Conservation (phyloP, 2,888 invertebrate species). For the Podotricha telesiphe region DNA sequence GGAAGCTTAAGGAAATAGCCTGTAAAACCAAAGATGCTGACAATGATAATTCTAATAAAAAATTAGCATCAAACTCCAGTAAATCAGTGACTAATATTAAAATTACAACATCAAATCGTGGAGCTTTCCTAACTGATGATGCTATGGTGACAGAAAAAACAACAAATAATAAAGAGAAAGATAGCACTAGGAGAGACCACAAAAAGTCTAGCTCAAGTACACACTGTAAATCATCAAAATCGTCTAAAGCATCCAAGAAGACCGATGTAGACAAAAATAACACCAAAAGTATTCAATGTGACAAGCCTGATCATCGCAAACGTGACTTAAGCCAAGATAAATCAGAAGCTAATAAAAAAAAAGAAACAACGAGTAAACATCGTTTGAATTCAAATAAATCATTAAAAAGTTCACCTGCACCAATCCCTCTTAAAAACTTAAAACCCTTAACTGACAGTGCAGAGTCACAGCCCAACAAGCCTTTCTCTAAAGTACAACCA, state of each 20-base stretch:
- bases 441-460: constrained; percentile 55
- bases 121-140: constrained; percentile 78
- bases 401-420: constrained; percentile 6
- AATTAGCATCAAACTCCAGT: constrained; percentile 29
- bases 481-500: constrained; percentile 66
- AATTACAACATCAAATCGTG: constrained; percentile 79
- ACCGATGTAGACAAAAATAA: too few relatives aligned
- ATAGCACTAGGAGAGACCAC: constrained; percentile 44
- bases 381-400: constrained; percentile 14
- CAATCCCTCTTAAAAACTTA: constrained; percentile 59
- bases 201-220: constrained; percentile 38
- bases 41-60: constrained; percentile 45
- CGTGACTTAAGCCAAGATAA: too few relatives aligned
- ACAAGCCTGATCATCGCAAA: too few relatives aligned
- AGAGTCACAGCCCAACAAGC: constrained; percentile 55
- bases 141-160: constrained; percentile 55
- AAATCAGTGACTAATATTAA: constrained; percentile 68
- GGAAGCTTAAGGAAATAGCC: constrained; percentile 79
- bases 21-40: constrained; percentile 58
- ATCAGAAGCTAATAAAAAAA: too few relatives aligned
- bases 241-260: neutral
- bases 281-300: too few relatives aligned
- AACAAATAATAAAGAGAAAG: constrained; percentile 47
- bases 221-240: constrained; percentile 6
- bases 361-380: constrained; percentile 24